These are phyloP conservation scores for Empidonax traillii DNA, from an alignment of 2,113 vertebrate genomes.

Conservation along the genomic window DNA sequence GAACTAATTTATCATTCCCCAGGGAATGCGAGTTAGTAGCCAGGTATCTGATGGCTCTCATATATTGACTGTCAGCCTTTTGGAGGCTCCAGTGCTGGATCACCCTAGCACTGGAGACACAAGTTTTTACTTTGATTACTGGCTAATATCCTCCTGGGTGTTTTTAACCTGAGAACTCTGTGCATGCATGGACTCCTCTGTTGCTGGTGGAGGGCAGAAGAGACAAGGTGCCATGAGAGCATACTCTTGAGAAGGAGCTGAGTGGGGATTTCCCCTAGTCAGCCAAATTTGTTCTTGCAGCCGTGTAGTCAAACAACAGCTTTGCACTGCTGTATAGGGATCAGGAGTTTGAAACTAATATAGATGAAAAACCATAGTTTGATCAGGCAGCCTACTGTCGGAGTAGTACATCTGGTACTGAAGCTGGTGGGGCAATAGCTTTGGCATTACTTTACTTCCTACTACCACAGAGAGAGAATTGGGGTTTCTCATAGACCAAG, in stretches of 20 bases:
- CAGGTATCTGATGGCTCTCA: not conserved
- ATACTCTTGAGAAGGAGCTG: not conserved
- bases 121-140: not conserved
- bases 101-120: not conserved
- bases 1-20: not conserved
- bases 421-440: not conserved
- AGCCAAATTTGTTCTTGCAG: not conserved
- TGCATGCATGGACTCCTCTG: not conserved
- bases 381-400: not conserved
- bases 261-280: not conserved
- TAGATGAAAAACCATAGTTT: not conserved
- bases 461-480: not conserved
- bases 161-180: not conserved
- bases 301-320: not conserved
- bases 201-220: not conserved
- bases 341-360: not conserved
- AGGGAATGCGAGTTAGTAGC: not conserved
- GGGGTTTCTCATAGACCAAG: accelerated
- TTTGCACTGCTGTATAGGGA: not conserved
- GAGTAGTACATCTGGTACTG: not conserved
- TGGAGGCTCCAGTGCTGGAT: not conserved
- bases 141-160: not conserved
- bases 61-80: not conserved
- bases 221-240: not conserved
- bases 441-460: not conserved